Conservation (phyloP, 2,888 invertebrate species). For the Netelia fuscicornis region DNA sequence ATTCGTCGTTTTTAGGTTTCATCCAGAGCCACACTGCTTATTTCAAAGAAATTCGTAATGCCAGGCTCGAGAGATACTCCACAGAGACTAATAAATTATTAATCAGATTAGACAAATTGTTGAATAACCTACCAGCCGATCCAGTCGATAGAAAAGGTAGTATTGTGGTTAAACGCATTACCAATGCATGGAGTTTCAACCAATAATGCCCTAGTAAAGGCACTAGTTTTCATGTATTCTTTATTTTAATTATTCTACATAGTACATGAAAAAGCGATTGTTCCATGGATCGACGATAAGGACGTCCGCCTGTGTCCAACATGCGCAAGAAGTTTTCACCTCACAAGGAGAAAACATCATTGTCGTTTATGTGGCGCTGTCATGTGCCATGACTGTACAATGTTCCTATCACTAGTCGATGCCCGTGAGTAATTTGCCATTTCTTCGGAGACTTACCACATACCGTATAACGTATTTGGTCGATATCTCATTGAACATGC, state of each 20-base stretch:
- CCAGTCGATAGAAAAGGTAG: constrained; percentile 90
- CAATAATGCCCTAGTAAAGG: too few species aligned
- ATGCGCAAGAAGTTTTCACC: constrained; percentile 95
- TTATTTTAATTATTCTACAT: constrained; percentile 40
- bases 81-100: constrained; percentile 98
- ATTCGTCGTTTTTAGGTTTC: constrained; percentile 84
- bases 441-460: too few species aligned
- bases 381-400: constrained; percentile 96
- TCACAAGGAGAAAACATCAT: constrained; percentile 97
- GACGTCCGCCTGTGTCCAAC: constrained; percentile 96
- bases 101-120: constrained; percentile 96
- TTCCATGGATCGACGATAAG: constrained; percentile 97
- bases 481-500: too few species aligned
- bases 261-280: constrained; percentile 89
- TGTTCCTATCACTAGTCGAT: constrained; percentile 91
- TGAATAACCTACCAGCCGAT: constrained; percentile 92
- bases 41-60: constrained; percentile 90
- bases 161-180: not conserved
- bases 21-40: constrained; percentile 89
- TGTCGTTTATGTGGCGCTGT: constrained; percentile 97
- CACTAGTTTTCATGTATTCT: too few species aligned
- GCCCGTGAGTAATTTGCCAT: constrained; percentile 88
- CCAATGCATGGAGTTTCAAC: too few species aligned
- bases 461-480: too few species aligned
- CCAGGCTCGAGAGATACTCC: constrained; percentile 94